Evolutionary conservation across 2,113 vertebrate species (phyloP).

Genomic region (Sebastes fasciatus): DNA sequence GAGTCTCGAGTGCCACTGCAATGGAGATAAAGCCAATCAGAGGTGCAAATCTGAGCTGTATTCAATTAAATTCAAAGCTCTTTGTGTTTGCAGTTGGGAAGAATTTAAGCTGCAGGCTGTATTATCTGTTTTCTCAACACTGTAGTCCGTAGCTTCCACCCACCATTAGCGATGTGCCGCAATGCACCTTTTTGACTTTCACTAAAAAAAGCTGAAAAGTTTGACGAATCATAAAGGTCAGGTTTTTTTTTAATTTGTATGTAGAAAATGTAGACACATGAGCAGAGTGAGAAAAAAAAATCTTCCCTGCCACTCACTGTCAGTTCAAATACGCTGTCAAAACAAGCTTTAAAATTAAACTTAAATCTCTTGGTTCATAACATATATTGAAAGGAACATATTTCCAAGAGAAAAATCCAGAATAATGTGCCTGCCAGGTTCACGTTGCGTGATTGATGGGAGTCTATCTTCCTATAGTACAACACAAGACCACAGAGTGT

Average conservation of each 20-base stretch:
- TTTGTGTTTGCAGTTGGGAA: background rate
- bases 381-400: background rate
- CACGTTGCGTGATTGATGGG: conserved; percentile 2
- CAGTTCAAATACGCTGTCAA: background rate
- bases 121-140: background rate
- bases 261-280: background rate
- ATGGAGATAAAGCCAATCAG: background rate
- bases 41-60: background rate
- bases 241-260: no score
- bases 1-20: background rate
- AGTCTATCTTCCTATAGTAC: conserved; percentile 8
- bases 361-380: background rate
- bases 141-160: background rate
- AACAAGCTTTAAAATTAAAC: background rate
- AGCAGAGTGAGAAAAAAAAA: background rate
- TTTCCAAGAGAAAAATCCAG: background rate
- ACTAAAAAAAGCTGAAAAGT: background rate
- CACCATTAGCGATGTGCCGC: background rate
- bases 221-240: background rate
- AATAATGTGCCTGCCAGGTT: background rate
- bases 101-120: background rate
- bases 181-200: background rate
- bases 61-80: background rate
- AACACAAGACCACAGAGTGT: conserved; percentile 34
- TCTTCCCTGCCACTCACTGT: background rate